These are phyloP conservation scores for Dinocampus coccinellae DNA, from an alignment of 2,888 invertebrate genomes.

Conservation along the genomic window DNA sequence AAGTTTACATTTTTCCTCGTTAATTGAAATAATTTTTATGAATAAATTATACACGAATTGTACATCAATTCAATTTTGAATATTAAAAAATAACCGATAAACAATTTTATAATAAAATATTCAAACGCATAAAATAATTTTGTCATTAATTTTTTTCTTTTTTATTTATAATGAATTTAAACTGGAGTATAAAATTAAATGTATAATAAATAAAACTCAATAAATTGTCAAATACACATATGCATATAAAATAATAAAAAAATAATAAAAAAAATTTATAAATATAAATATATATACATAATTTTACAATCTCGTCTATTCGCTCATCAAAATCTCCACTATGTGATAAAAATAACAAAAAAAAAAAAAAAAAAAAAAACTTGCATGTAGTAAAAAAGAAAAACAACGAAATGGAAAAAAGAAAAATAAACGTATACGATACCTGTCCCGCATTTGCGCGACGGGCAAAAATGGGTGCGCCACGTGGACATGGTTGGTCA, in stretches of 20 bases:
- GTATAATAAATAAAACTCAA: too few relatives aligned
- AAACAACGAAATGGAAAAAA: slow-evolving; percentile 44
- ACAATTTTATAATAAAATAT: too few relatives aligned
- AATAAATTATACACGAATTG: too few relatives aligned
- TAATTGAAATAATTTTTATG: too few relatives aligned
- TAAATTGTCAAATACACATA: too few relatives aligned
- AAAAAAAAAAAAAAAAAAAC: slow-evolving; percentile 46
- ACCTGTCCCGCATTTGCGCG: background rate
- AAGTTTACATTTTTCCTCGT: too few relatives aligned
- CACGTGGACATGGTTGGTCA: slow-evolving; percentile 46
- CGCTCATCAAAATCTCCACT: slow-evolving; percentile 66
- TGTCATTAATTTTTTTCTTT: too few relatives aligned
- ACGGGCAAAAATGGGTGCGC: slow-evolving; percentile 42
- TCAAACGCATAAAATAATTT: background rate
- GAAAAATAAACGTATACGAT: slow-evolving; percentile 54
- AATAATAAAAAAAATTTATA: slow-evolving; percentile 30
- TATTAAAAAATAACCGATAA: too few relatives aligned
- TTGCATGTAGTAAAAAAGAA: too few relatives aligned
- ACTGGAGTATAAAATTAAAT: too few relatives aligned
- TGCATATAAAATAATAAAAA: background rate
- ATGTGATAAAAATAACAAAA: slow-evolving; percentile 33
- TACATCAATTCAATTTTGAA: too few relatives aligned
- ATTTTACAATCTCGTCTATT: slow-evolving; percentile 41
- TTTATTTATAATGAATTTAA: too few relatives aligned
- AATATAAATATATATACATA: slow-evolving; percentile 44